Percentiles rank a stretch among this genome's conserved stretches.
Evolutionary conservation across 2,797 vertebrate genomes (phyloP).

Genomic region (Microchirus variegatus): DNA sequence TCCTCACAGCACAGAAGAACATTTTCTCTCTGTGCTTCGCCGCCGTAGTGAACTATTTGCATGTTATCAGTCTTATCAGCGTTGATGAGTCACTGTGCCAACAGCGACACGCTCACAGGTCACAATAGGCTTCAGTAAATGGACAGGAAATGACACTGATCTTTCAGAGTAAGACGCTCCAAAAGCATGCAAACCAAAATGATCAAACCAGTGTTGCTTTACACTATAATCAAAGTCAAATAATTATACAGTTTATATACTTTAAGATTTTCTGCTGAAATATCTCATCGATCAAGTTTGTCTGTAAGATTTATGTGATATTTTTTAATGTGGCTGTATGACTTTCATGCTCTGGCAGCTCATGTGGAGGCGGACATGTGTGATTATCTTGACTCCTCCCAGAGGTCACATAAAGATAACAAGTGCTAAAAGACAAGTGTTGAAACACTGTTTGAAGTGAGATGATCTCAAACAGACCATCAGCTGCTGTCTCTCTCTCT

Average conservation of each 20-base stretch:
- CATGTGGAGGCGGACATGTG: background rate
- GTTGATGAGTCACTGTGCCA: slow-evolving; percentile 50
- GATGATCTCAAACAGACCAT: background rate
- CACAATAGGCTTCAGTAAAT: background rate
- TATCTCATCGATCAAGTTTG: too few species aligned
- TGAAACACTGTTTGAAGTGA: background rate
- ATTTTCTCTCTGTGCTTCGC: slow-evolving; percentile 14
- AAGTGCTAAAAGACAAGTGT: background rate
- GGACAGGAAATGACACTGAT: background rate
- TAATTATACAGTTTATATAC: too few species aligned
- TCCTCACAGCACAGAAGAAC: background rate
- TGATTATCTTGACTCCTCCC: background rate
- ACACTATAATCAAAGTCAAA: too few species aligned
- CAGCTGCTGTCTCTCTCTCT: background rate
- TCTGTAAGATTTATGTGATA: too few species aligned
- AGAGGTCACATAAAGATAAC: background rate
- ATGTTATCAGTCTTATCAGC: slow-evolving; percentile 60
- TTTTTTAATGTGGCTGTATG: too few species aligned
- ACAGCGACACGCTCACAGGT: slow-evolving; percentile 18
- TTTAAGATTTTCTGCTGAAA: too few species aligned
- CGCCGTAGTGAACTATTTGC: slow-evolving; percentile 53
- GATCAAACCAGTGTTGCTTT: too few species aligned
- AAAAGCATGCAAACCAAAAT: too few species aligned
- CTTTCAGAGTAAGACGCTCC: background rate
- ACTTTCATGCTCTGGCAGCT: background rate